Evolutionary conservation across 2,888 invertebrate species (phyloP).

Genomic region (Adela reaumurella): DNA sequence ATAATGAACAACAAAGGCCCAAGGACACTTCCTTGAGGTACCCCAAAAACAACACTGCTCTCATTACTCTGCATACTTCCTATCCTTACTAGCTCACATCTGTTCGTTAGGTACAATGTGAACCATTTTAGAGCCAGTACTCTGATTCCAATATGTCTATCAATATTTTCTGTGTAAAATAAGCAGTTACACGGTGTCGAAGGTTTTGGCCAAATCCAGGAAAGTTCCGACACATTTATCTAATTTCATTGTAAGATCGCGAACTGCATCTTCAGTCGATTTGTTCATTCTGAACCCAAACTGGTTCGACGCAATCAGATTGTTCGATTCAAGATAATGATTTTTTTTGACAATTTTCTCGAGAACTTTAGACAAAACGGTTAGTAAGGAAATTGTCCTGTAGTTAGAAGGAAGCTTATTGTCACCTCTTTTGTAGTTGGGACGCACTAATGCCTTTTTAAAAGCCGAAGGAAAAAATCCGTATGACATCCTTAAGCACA

Average conservation of each 20-base stretch:
- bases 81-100: neutral
- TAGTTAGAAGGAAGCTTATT: neutral
- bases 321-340: neutral
- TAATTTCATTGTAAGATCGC: neutral
- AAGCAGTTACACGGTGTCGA: neutral
- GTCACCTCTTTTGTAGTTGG: neutral
- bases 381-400: neutral
- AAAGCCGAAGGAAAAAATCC: neutral
- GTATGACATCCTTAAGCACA: neutral
- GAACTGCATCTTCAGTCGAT: neutral
- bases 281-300: neutral
- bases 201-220: constrained; percentile 1
- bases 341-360: neutral
- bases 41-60: neutral
- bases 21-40: neutral
- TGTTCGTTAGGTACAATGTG: neutral
- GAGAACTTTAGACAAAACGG: neutral
- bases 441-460: neutral
- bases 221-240: constrained; percentile 1
- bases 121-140: neutral
- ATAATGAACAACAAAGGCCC: neutral
- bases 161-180: neutral
- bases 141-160: neutral
- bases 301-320: neutral
- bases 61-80: neutral